Evolutionary conservation across 2,797 vertebrate genomes (phyloP).

Genomic region (Sebastes oblongus): DNA sequence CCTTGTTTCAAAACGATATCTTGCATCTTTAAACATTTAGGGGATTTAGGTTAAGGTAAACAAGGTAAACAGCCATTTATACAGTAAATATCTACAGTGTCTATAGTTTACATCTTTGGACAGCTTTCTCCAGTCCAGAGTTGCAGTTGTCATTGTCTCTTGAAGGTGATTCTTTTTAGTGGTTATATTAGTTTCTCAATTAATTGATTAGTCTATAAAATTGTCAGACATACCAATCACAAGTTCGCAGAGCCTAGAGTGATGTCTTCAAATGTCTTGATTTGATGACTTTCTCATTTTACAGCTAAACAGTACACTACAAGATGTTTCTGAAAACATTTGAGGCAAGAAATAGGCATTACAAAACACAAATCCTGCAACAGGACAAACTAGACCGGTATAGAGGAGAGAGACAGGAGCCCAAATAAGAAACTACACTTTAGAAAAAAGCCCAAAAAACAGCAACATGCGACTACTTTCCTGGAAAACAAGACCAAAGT

Average conservation of each 20-base stretch:
- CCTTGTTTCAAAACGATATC: conserved; percentile 24
- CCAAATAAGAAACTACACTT: no score
- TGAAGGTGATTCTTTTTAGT: neutral
- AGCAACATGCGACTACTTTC: no score
- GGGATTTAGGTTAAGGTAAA: neutral
- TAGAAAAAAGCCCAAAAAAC: no score
- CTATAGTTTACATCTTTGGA: neutral
- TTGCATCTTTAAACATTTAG: conserved; percentile 13
- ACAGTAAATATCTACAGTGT: neutral
- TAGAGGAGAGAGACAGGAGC: neutral
- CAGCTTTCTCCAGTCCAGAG: neutral
- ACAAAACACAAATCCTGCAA: neutral
- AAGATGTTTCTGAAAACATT: no score
- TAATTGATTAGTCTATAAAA: neutral
- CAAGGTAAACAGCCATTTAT: neutral
- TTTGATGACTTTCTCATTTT: neutral
- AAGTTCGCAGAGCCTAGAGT: neutral
- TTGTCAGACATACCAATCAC: neutral
- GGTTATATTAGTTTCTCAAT: neutral
- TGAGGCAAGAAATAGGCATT: no score
- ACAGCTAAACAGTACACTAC: no score
- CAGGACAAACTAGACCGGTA: neutral
- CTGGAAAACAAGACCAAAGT: no score
- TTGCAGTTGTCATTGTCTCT: neutral
- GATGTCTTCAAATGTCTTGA: neutral